These are phyloP conservation scores for Subacronicta megacephala DNA, from an alignment of 2,888 invertebrate species.

Conservation along the genomic window DNA sequence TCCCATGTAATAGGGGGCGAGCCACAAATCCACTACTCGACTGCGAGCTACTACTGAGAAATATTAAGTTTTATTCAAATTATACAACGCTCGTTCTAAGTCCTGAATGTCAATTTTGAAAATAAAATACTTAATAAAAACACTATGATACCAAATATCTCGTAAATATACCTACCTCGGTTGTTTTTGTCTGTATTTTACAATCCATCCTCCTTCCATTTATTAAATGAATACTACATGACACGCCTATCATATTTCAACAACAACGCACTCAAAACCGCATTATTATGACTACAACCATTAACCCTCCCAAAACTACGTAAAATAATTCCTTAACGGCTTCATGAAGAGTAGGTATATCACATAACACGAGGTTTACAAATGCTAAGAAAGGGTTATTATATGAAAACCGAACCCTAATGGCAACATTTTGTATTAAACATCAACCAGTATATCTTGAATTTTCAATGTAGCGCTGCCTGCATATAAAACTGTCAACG, in stretches of 20 bases:
- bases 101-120: too few species aligned
- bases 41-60: too few species aligned
- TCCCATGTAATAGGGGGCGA: too few species aligned
- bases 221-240: conserved; percentile 1
- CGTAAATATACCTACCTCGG: too few species aligned
- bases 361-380: conserved; percentile 26
- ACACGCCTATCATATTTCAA: not conserved
- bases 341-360: conserved; percentile 24
- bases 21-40: too few species aligned
- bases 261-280: conserved; percentile 13
- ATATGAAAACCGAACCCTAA: conserved; percentile 47
- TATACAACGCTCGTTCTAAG: too few species aligned
- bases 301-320: conserved; percentile 9
- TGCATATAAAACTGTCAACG: not conserved
- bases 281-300: conserved; percentile 12
- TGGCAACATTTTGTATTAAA: conserved; percentile 31
- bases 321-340: conserved; percentile 30
- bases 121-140: too few species aligned
- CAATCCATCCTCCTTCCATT: not conserved
- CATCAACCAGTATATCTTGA: conserved; percentile 7
- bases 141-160: too few species aligned
- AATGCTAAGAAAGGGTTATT: conserved; percentile 41
- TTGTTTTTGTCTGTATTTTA: too few species aligned
- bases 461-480: not conserved
- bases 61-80: too few species aligned